A percentile compares a stretch with the other conserved stretches of the same genome.
Conservation (phyloP, 2,888 invertebrate genomes). For the Proisotoma minuta region DNA sequence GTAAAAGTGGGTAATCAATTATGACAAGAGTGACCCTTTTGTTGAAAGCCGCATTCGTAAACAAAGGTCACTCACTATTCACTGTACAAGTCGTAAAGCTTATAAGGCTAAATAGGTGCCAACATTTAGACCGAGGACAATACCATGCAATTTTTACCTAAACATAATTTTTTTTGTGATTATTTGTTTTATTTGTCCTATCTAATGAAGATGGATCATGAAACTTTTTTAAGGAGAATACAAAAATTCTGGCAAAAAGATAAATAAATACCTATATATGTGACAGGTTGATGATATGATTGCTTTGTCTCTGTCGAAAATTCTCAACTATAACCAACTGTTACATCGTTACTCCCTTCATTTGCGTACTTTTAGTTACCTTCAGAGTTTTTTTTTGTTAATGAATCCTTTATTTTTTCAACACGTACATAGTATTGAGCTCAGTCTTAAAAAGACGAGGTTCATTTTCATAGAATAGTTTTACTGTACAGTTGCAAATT, state of each 20-base stretch:
- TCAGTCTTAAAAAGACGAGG: not conserved
- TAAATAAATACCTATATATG: too few species aligned
- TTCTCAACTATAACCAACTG: not conserved
- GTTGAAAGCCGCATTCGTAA: too few species aligned
- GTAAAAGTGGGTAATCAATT: too few species aligned
- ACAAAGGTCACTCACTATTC: too few species aligned
- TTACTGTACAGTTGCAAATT: not conserved
- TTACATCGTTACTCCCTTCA: slow-evolving; percentile 2
- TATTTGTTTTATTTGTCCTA: not conserved
- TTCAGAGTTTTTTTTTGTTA: not conserved
- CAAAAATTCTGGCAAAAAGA: too few species aligned
- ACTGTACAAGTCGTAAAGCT: not conserved
- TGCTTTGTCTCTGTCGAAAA: slow-evolving; percentile 1
- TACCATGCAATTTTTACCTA: not conserved
- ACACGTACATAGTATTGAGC: not conserved
- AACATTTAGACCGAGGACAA: slow-evolving; percentile 3
- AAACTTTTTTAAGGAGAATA: too few species aligned
- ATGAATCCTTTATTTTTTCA: not conserved
- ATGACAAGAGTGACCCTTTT: too few species aligned
- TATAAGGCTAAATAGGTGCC: not conserved
- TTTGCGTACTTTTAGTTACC: too few species aligned
- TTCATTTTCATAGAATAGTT: not conserved
- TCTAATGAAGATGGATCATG: not conserved
- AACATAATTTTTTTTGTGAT: not conserved
- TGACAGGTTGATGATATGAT: not conserved